phyloP scores from a whole-genome alignment of 2,888 invertebrate genomes.

The Hypsopygia costalis region DNA sequence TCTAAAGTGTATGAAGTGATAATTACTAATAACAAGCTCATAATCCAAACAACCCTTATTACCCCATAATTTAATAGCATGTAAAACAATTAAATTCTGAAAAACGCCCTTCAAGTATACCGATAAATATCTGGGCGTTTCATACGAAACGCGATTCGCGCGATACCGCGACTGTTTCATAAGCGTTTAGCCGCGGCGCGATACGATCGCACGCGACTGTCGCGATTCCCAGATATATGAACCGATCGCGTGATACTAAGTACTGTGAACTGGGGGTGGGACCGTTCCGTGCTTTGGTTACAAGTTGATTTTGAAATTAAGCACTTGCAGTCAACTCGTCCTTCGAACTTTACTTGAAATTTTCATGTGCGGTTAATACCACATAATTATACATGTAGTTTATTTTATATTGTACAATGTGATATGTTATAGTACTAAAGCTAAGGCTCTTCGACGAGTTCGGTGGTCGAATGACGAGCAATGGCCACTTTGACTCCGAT shows the following conservation, averaged over 20 bases:
- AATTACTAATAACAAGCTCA: no score
- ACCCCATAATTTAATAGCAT: background rate
- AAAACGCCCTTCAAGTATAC: background rate
- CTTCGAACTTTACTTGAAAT: no score
- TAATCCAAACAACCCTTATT: background rate
- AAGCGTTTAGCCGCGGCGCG: constrained; percentile 8
- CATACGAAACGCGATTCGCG: background rate
- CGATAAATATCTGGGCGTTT: background rate
- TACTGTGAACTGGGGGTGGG: constrained; percentile 23
- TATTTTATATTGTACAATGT: no score
- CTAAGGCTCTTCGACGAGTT: no score
- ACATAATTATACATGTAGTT: no score
- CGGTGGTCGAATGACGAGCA: no score
- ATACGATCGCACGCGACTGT: constrained; percentile 9
- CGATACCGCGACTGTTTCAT: background rate
- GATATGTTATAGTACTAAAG: no score
- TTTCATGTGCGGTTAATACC: no score
- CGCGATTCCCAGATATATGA: constrained; percentile 24
- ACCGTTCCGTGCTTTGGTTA: constrained; percentile 5
- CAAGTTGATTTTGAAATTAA: constrained; percentile 6
- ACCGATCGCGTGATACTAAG: constrained; percentile 40
- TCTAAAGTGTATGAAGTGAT: no score
- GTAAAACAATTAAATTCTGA: background rate
- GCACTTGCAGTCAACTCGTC: background rate
- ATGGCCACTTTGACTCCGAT: no score